These are phyloP conservation scores for Lagopus muta DNA, from an alignment of 2,113 vertebrate species.

Conservation along the genomic window DNA sequence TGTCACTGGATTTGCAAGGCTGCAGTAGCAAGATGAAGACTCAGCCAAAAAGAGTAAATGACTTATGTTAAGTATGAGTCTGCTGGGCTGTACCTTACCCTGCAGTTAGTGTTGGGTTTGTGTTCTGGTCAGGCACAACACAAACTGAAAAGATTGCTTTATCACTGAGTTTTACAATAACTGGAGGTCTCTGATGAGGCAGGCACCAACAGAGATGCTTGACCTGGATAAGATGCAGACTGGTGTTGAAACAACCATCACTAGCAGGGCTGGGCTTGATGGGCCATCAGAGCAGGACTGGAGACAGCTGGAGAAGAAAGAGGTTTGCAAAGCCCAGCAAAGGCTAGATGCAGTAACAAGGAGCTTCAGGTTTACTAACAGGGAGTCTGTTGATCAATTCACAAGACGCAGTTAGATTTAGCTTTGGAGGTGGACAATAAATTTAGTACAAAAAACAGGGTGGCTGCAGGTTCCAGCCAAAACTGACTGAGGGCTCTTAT, in stretches of 20 bases:
- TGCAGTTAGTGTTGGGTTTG: background rate
- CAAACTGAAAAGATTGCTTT: background rate
- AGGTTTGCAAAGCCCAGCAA: background rate
- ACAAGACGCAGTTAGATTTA: background rate
- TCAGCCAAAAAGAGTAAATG: background rate
- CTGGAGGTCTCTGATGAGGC: background rate
- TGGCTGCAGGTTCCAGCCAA: background rate
- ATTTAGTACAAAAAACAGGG: background rate
- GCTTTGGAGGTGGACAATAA: background rate
- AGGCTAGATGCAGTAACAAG: background rate
- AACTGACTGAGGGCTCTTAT: background rate
- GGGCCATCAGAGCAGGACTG: background rate
- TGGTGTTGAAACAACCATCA: constrained; percentile 42
- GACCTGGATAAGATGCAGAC: constrained; percentile 41
- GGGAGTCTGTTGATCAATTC: background rate
- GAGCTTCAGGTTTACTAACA: background rate
- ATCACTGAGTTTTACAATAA: constrained; percentile 39
- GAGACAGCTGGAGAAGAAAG: background rate
- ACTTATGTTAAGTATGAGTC: background rate
- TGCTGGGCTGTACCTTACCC: background rate
- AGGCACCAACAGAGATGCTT: constrained; percentile 39
- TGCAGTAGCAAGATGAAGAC: background rate
- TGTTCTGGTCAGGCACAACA: accelerated
- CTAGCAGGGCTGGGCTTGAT: constrained; percentile 1
- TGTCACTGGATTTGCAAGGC: background rate